phyloP scores from a whole-genome alignment of 2,797 vertebrate species.

The Micrastur ruficollis region DNA sequence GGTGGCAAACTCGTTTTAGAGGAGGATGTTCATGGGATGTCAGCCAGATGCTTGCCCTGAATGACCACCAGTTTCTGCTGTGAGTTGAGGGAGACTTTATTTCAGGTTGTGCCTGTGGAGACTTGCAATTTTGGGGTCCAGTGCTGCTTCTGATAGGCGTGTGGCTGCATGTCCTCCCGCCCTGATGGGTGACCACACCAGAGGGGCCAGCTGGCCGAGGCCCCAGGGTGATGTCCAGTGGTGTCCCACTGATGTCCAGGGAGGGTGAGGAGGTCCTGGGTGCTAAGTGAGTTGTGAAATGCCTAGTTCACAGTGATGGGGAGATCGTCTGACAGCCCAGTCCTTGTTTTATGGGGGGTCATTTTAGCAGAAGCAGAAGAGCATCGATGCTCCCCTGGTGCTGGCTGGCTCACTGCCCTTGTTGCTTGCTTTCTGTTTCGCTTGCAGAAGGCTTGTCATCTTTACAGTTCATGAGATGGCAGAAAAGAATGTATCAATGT shows the following conservation, averaged over 20 bases:
- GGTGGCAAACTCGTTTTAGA: background rate
- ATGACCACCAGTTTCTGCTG: background rate
- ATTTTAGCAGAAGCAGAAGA: background rate
- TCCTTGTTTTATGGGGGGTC: background rate
- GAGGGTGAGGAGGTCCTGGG: background rate
- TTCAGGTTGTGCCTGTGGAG: background rate
- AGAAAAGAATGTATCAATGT: background rate
- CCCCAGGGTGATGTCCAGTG: background rate
- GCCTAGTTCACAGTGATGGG: background rate
- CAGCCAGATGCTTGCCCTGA: background rate
- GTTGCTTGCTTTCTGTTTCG: background rate
- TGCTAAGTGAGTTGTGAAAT: background rate
- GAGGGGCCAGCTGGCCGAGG: background rate
- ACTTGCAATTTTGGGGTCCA: background rate
- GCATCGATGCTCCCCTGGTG: background rate
- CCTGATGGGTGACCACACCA: background rate
- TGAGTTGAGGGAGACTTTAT: background rate
- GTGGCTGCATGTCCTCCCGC: background rate
- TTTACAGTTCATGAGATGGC: background rate
- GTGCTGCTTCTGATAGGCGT: background rate
- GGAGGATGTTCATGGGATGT: background rate
- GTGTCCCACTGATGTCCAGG: background rate
- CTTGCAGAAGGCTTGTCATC: background rate
- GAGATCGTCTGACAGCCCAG: background rate
- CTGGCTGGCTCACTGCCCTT: background rate